Percentiles rank a stretch among this genome's conserved stretches.
phyloP scores from a whole-genome alignment of 2,113 vertebrate genomes.

The Tichodroma muraria region DNA sequence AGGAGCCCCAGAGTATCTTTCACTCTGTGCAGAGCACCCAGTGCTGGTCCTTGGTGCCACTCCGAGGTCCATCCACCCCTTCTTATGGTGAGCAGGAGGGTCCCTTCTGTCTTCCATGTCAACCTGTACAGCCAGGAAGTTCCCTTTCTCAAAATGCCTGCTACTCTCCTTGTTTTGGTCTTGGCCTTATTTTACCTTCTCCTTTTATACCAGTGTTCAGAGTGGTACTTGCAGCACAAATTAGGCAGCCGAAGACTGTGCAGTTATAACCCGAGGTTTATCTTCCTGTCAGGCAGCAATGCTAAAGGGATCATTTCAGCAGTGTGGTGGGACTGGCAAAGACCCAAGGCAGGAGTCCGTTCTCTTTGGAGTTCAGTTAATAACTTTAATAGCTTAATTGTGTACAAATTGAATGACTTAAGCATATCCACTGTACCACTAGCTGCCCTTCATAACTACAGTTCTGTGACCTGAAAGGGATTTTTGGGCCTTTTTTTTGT shows the following conservation, averaged over 20 bases:
- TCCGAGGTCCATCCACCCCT: not conserved
- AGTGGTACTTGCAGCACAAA: not conserved
- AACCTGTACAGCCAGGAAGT: not conserved
- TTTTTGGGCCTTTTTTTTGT: not conserved
- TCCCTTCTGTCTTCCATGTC: not conserved
- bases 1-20: not conserved
- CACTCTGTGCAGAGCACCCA: accelerated
- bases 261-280: too few relatives aligned
- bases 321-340: not conserved
- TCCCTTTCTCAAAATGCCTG: not conserved
- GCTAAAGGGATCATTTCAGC: accelerated
- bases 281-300: not conserved
- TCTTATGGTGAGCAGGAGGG: not conserved
- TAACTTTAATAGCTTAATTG: not conserved
- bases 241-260: not conserved
- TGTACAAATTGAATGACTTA: not conserved
- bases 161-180: not conserved
- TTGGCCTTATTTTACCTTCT: not conserved
- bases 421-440: not conserved
- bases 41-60: not conserved
- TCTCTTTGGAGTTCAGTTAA: not conserved
- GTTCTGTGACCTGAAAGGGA: not conserved
- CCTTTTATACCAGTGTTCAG: not conserved
- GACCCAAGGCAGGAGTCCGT: not conserved
- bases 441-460: not conserved